phyloP scores from a whole-genome alignment of 2,113 vertebrate species.

The Chionodraco myersi region DNA sequence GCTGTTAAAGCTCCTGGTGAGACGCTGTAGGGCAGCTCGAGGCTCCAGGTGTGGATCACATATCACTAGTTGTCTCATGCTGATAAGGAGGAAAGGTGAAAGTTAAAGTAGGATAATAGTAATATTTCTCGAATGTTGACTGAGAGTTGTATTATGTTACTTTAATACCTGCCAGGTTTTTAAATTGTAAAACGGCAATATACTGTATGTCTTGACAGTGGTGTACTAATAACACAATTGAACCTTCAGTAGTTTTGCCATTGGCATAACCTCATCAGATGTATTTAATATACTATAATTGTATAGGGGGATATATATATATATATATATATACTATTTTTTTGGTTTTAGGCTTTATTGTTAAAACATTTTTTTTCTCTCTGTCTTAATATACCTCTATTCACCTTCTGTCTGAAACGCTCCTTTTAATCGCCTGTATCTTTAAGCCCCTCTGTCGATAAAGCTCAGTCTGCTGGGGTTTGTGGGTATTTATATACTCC shows the following conservation, averaged over 20 bases:
- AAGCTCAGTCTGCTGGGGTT: too few relatives aligned
- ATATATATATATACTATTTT: too few relatives aligned
- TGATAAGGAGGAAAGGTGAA: constrained; percentile 34
- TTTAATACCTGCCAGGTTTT: not conserved
- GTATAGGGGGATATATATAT: too few relatives aligned
- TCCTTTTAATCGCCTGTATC: too few relatives aligned
- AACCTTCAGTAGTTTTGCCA: not conserved
- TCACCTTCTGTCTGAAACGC: too few relatives aligned
- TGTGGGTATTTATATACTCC: too few relatives aligned
- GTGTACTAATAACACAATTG: not conserved
- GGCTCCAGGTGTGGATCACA: constrained; percentile 33
- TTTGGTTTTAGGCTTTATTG: too few relatives aligned
- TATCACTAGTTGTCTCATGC: constrained; percentile 22
- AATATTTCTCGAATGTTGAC: not conserved
- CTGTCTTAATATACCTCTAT: too few relatives aligned
- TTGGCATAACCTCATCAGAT: not conserved
- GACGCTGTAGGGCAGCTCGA: constrained; percentile 13
- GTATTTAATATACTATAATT: not conserved
- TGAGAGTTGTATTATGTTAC: not conserved
- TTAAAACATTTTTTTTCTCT: too few relatives aligned
- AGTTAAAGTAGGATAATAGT: constrained; percentile 9
- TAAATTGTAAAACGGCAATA: not conserved
- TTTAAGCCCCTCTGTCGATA: too few relatives aligned
- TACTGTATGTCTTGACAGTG: too few relatives aligned
- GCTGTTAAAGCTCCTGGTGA: constrained; percentile 47